Evolutionary conservation across 2,113 vertebrate species (phyloP), one percentile per base, ranked within the genome.

Genomic region (Procavia capensis): DNA sequence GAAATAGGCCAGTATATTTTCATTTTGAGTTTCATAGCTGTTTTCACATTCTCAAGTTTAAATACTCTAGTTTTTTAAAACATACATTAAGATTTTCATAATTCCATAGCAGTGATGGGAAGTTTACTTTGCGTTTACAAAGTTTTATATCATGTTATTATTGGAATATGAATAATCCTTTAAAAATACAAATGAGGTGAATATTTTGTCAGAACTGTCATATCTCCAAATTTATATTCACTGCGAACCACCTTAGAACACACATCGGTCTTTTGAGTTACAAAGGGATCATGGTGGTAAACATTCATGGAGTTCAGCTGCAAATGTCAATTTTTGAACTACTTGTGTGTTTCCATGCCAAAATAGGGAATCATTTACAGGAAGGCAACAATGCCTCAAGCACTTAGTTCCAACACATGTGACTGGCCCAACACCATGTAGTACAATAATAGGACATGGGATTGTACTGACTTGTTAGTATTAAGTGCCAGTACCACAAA

Each of bases 111-210:
- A 81, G 31, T 75, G n/a, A 64, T 82, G 31, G 31, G 59, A 75
- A n/a, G 43, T 78, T 88, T 54, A 86, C n/a, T 88, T 92, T 93
- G 80, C 39, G 74, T 41, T 72, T 85, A 54, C 76, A 74, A 81
- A 64, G 2, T 34, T 88, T 64, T 57, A 57, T 80, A 39, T 88
- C 11, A 27, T 76, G 61, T 25, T 20, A 27, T n/a, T 83, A 85
- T 66, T 93, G 74, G 59, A 45, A 47, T 82, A 74, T 79, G 57
- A 92, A 29, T 88, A 59, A 39, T 45, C 22, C 34, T 68, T 66
- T 59, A 74, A 57, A 64, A n/a, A 29, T 16, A 81, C 63, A 90
- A 90, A 61, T 50, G 75, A 86, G 54, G 43, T 70, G 22, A 41
- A 29, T 63, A 34, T 83, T 86, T 59, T 75, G 10, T 59, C 63